These are phyloP conservation scores for Pristionchus maxplancki DNA, from an alignment of 2,888 invertebrate species.

Conservation along the genomic window DNA sequence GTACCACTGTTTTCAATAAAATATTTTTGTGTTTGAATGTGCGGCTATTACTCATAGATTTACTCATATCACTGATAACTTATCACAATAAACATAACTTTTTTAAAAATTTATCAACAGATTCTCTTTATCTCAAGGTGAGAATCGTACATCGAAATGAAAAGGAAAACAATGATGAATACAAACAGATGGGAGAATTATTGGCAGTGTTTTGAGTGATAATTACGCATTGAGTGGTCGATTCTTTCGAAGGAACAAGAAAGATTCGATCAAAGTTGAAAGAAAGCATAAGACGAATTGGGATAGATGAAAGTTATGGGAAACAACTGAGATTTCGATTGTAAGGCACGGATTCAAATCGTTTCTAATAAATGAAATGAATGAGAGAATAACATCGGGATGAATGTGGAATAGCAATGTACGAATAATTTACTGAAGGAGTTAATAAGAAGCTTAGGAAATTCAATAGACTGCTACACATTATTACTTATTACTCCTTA, in stretches of 20 bases:
- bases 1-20: conserved; percentile 5
- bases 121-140: conserved; percentile 2
- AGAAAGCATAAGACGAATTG: conserved; percentile 24
- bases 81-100: neutral
- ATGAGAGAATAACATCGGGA: conserved; percentile 16
- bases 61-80: no score
- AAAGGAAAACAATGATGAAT: neutral
- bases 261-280: conserved; percentile 22
- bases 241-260: neutral
- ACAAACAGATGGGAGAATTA: neutral
- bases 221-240: conserved; percentile 11
- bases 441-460: neutral
- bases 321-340: conserved; percentile 9
- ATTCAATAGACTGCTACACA: neutral
- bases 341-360: conserved; percentile 15
- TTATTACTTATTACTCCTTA: neutral
- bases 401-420: conserved; percentile 20
- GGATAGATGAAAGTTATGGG: neutral
- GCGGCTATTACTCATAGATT: no score
- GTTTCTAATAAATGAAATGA: neutral
- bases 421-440: conserved; percentile 15
- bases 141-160: neutral
- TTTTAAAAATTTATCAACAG: neutral
- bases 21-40: neutral
- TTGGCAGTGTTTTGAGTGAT: neutral